Conservation (phyloP, 2,113 vertebrate genomes). For the Carlito syrichta region DNA sequence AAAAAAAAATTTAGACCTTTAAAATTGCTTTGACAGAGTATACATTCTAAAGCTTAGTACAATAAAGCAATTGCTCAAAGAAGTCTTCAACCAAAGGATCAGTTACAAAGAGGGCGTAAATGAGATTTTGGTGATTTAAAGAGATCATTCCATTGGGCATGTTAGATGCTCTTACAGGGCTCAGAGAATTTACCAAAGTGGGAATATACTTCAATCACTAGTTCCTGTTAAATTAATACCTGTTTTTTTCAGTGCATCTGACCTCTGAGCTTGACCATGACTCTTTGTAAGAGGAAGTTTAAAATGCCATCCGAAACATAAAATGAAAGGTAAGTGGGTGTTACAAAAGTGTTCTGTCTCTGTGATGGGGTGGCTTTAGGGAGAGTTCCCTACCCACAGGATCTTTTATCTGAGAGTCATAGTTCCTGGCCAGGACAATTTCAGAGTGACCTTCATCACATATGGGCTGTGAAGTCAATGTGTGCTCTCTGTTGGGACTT, state of each 20-base stretch:
- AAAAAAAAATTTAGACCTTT: constrained; percentile 18
- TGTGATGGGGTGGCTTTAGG: neutral
- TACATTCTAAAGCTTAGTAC: constrained; percentile 26
- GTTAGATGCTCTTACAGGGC: neutral
- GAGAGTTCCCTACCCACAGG: neutral
- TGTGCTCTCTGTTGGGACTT: neutral
- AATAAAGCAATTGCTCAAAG: constrained; percentile 42
- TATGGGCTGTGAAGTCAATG: neutral
- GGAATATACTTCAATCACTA: constrained; percentile 7
- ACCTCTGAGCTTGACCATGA: constrained; percentile 42
- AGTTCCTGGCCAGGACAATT: neutral
- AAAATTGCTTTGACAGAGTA: neutral
- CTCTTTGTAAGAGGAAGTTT: constrained; percentile 33
- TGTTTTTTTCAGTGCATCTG: constrained; percentile 26
- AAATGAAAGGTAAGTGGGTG: constrained; percentile 15
- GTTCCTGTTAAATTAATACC: constrained; percentile 10
- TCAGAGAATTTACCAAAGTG: neutral
- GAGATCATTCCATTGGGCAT: neutral
- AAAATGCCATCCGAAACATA: constrained; percentile 32
- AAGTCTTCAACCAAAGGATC: constrained; percentile 15
- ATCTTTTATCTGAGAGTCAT: constrained; percentile 36
- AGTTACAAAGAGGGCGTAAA: neutral
- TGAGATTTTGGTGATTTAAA: constrained; percentile 23
- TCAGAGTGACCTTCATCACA: constrained; percentile 4
- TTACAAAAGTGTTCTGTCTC: neutral